A percentile compares a stretch with the other conserved stretches of the same genome.
phyloP scores from a whole-genome alignment of 2,888 invertebrate species.

The Aspidiotus rigidus region DNA sequence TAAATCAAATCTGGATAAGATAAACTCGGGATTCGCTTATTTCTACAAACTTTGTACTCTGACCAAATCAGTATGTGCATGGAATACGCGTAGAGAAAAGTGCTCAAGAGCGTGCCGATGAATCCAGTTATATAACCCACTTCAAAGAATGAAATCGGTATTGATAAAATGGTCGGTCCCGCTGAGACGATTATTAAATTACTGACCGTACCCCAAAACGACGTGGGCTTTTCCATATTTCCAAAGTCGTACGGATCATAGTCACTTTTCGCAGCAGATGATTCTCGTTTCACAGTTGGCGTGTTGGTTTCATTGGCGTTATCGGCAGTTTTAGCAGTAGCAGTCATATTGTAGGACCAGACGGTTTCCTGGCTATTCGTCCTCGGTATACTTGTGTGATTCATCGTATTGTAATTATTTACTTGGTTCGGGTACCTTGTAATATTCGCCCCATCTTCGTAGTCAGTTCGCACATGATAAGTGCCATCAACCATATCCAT shows the following conservation, averaged over 20 bases:
- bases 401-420: no score
- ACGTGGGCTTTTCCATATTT: constrained; percentile 15
- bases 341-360: no score
- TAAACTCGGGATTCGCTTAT: constrained; percentile 11
- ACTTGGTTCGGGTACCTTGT: no score
- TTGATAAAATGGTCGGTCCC: constrained; percentile 17
- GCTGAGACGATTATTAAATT: constrained; percentile 22
- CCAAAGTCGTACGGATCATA: constrained; percentile 25
- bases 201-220: constrained; percentile 24
- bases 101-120: not conserved
- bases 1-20: constrained; percentile 14
- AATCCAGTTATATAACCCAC: constrained; percentile 11
- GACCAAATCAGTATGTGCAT: constrained; percentile 10
- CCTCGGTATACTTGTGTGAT: no score
- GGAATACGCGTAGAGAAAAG: constrained; percentile 21
- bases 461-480: no score
- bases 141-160: constrained; percentile 7
- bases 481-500: no score
- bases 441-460: no score
- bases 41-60: constrained; percentile 22
- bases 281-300: no score
- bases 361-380: no score
- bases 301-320: no score
- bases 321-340: no score
- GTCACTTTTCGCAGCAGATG: not conserved